A percentile compares a stretch with the other conserved stretches of the same genome.
Evolutionary conservation across 35 echinoderm and acorn worm species (phyloP).

Genomic region (Heliocidaris tuberculata): DNA sequence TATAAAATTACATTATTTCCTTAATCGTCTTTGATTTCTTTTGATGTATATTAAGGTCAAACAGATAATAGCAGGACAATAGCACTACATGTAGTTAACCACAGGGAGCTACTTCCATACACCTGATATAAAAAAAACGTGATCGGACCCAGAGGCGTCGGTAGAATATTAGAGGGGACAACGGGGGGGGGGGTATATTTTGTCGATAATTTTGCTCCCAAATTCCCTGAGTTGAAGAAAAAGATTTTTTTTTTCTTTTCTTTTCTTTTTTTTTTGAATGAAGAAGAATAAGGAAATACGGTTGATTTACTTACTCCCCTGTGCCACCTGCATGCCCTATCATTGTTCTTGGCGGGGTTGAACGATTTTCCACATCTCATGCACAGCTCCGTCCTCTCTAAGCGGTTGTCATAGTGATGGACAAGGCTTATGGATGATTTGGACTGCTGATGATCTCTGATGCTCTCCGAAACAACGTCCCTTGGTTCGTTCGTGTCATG

Average conservation of each 20-base stretch:
- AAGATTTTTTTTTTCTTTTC: no score
- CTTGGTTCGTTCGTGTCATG: background rate
- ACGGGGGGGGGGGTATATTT: background rate
- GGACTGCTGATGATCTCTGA: background rate
- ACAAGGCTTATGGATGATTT: background rate
- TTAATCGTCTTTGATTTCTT: no score
- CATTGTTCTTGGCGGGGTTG: background rate
- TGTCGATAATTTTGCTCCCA: no score
- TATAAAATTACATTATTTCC: no score
- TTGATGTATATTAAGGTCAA: no score
- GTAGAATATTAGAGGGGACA: no score
- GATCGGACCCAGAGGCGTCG: no score
- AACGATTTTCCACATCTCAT: slow-evolving; percentile 25
- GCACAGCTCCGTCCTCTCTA: background rate
- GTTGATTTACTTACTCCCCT: background rate
- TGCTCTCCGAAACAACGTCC: background rate
- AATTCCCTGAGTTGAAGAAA: background rate
- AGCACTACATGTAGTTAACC: no score
- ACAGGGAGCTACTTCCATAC: no score
- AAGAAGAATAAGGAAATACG: background rate
- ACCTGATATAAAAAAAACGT: no score
- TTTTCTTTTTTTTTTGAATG: no score
- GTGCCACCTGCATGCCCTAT: slow-evolving; percentile 24
- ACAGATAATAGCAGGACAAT: no score
- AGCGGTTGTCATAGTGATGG: background rate